Evolutionary conservation across 2,113 vertebrate species (phyloP).

Genomic region (Myxocyprinus asiaticus): DNA sequence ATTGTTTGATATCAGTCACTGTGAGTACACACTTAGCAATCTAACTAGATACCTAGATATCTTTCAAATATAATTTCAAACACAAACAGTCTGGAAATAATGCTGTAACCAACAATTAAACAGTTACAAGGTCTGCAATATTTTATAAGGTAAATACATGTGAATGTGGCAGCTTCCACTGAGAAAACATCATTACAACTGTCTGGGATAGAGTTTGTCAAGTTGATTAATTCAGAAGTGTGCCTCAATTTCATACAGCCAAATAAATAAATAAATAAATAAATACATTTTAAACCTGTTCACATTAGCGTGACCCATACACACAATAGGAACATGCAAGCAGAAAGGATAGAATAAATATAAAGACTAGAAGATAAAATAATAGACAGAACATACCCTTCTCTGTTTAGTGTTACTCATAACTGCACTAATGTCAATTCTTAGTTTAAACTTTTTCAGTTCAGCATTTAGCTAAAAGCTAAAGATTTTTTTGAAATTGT

Average conservation of each 20-base stretch:
- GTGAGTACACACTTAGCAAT: too few relatives aligned
- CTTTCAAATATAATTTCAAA: too few relatives aligned
- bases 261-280: too few relatives aligned
- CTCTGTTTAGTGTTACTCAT: slow-evolving; percentile 62
- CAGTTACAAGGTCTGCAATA: neutral
- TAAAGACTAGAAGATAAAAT: slow-evolving; percentile 17
- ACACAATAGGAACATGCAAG: slow-evolving; percentile 50
- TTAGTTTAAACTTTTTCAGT: neutral
- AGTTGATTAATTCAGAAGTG: neutral
- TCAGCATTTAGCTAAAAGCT: neutral
- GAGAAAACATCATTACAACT: neutral
- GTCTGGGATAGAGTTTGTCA: neutral
- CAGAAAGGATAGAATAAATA: slow-evolving; percentile 37
- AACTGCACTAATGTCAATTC: neutral
- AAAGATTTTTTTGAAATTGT: too few relatives aligned
- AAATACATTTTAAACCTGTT: too few relatives aligned
- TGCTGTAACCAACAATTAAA: neutral
- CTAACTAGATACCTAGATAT: too few relatives aligned
- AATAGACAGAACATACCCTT: slow-evolving; percentile 45
- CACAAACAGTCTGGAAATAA: too few relatives aligned
- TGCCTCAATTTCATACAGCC: too few relatives aligned
- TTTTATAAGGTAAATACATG: neutral
- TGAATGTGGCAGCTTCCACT: neutral
- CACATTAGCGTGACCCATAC: neutral
- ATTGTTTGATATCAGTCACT: too few relatives aligned